A percentile compares a stretch with the other conserved stretches of the same genome.
Conservation (phyloP, 2,888 invertebrate species). For the Brenthis hecate region DNA sequence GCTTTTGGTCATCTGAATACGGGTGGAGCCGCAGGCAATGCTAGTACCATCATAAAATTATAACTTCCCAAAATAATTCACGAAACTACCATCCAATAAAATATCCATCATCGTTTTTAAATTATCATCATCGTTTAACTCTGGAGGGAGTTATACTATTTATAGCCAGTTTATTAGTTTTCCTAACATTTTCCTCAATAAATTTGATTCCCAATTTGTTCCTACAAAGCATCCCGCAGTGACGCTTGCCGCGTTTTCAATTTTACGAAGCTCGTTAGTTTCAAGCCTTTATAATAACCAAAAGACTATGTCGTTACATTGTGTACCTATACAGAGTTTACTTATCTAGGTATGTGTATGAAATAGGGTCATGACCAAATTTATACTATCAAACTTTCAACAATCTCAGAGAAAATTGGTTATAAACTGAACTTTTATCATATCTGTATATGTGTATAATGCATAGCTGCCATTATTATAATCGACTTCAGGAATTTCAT, state of each 20-base stretch:
- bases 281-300: slow-evolving; percentile 22
- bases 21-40: too few species aligned
- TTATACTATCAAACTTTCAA: too few species aligned
- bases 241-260: slow-evolving; percentile 30
- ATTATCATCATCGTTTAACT: slow-evolving; percentile 15
- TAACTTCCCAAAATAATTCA: not conserved
- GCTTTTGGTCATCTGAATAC: too few species aligned
- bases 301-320: slow-evolving; percentile 13
- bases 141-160: slow-evolving; percentile 18
- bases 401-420: too few species aligned
- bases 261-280: slow-evolving; percentile 29
- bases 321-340: not conserved
- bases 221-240: slow-evolving; percentile 28
- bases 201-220: slow-evolving; percentile 23
- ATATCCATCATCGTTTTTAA: not conserved
- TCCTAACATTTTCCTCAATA: slow-evolving; percentile 22
- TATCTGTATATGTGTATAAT: too few species aligned
- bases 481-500: too few species aligned
- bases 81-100: not conserved
- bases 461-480: too few species aligned
- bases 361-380: too few species aligned
- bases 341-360: too few species aligned
- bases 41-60: not conserved
- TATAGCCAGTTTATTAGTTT: slow-evolving; percentile 17
- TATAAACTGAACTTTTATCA: too few species aligned